Conservation (phyloP, 2,888 invertebrate genomes). For the Steinernema carpocapsae region DNA sequence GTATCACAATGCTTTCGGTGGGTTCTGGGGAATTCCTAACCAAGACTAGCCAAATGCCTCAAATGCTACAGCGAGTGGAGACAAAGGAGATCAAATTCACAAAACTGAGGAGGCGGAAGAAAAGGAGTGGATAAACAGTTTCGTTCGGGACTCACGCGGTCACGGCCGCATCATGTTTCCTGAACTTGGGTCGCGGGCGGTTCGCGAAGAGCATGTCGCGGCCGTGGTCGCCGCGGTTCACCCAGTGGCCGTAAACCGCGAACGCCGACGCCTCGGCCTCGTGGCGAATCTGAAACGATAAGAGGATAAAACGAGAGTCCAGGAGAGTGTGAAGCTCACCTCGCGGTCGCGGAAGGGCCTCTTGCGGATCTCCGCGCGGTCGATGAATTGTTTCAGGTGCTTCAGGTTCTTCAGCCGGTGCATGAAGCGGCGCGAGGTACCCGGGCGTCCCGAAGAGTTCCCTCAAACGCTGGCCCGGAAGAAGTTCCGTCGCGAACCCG, state of each 20-base stretch:
- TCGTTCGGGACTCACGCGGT: not conserved
- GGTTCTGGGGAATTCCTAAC: not conserved
- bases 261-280: constrained; percentile 95
- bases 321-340: constrained; percentile 44
- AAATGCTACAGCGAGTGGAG: not conserved
- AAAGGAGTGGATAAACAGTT: constrained; percentile 7
- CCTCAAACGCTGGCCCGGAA: constrained; percentile 79
- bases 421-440: constrained; percentile 89
- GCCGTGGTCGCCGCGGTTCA: constrained; percentile 97
- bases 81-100: constrained; percentile 15
- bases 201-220: constrained; percentile 97
- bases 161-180: constrained; percentile 26
- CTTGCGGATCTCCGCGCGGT: constrained; percentile 58
- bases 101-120: no score
- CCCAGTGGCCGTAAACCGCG: constrained; percentile 98
- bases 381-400: constrained; percentile 73
- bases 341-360: constrained; percentile 64
- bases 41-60: constrained; percentile 31
- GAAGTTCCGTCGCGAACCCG: constrained; percentile 85
- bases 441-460: constrained; percentile 94
- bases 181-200: constrained; percentile 64
- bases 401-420: constrained; percentile 84
- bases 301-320: no score
- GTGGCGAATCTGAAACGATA: constrained; percentile 72
- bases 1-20: constrained; percentile 9